Conservation (phyloP, 2,888 invertebrate species). For the Campoletis raptor region DNA sequence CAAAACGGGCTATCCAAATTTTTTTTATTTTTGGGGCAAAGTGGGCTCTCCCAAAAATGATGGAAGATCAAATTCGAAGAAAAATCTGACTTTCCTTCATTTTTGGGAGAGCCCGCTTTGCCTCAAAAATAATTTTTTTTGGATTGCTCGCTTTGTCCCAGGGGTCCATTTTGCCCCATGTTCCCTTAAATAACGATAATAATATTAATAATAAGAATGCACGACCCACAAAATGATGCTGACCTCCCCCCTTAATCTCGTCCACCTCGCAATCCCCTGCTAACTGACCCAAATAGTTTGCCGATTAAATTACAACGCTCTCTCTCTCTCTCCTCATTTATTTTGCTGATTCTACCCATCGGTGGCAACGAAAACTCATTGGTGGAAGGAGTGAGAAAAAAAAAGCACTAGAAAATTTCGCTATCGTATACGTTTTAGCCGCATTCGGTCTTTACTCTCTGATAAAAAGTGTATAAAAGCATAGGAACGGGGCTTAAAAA, state of each 20-base stretch:
- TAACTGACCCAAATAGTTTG: conserved; percentile 59
- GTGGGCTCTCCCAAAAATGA: no score
- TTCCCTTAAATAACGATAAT: not conserved
- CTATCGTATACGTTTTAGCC: not conserved
- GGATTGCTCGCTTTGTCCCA: no score
- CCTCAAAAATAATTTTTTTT: no score
- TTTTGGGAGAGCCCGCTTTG: no score
- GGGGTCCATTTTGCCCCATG: no score
- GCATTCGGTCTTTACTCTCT: not conserved
- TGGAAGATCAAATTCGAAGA: no score
- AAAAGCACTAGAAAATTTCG: not conserved
- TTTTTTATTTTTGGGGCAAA: no score
- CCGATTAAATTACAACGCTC: conserved; percentile 54
- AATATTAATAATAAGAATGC: not conserved
- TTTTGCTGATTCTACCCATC: conserved; percentile 46
- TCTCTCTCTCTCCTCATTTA: conserved; percentile 25
- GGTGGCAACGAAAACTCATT: conserved; percentile 1
- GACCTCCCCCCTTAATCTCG: not conserved
- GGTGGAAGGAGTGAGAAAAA: not conserved
- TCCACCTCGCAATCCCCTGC: conserved; percentile 27
- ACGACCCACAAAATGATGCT: conserved; percentile 26
- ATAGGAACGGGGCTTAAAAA: conserved; percentile 8
- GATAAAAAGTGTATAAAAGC: conserved; percentile 16
- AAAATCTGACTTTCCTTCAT: no score
- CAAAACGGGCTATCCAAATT: no score